Evolutionary conservation across 2,888 invertebrate species (phyloP).

Genomic region (Lordiphosa andalusiaca): DNA sequence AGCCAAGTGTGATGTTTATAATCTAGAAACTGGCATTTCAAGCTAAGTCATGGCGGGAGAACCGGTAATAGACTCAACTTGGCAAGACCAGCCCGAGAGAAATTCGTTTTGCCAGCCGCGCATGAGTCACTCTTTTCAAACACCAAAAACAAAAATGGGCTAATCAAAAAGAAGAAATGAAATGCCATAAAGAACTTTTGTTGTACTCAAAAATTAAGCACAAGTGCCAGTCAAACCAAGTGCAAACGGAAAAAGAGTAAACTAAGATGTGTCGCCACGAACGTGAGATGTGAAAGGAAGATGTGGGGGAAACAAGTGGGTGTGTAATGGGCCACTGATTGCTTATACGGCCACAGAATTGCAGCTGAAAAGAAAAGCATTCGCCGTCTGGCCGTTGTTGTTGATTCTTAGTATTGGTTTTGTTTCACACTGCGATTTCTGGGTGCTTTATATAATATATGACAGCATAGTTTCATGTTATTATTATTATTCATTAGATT

Average conservation of each 20-base stretch:
- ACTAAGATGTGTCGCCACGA: too few species aligned
- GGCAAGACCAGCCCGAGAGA: constrained; percentile 28
- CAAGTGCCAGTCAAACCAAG: constrained; percentile 31
- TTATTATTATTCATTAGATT: too few species aligned
- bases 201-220: constrained; percentile 53
- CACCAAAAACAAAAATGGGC: constrained; percentile 31
- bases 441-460: too few species aligned
- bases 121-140: constrained; percentile 46
- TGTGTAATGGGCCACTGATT: too few species aligned
- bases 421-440: too few species aligned
- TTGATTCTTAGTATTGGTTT: too few species aligned
- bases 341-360: too few species aligned
- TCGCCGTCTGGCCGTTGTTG: too few species aligned
- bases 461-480: too few species aligned
- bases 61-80: constrained; percentile 20
- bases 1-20: neutral
- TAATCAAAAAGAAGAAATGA: constrained; percentile 48
- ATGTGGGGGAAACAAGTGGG: too few species aligned
- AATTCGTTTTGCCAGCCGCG: constrained; percentile 53
- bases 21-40: constrained; percentile 9
- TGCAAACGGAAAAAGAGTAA: constrained; percentile 23
- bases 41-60: constrained; percentile 17
- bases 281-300: too few species aligned
- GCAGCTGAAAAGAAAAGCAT: too few species aligned
- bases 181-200: constrained; percentile 53